Base-by-base conservation (phyloP, 2,888 invertebrate species). In the Teleogryllus oceanicus region DNA sequence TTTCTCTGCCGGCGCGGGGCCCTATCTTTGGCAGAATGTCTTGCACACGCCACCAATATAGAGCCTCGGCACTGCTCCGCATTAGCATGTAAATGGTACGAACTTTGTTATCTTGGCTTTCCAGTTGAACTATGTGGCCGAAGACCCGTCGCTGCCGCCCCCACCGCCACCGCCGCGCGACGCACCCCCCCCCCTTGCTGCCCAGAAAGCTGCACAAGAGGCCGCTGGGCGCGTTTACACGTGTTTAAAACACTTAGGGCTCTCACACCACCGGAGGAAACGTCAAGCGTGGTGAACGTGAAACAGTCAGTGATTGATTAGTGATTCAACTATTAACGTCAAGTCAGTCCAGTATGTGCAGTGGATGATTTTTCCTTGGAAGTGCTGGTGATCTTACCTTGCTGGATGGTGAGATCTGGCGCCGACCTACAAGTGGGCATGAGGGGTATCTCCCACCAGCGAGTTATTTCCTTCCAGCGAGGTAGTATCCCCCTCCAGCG, bases 71-170 rank as follows among this genome's bases (percentile, higher is more conserved):
- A 62, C 62, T 62, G 62, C 62, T 62, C 62, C n/a, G 62, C 62
- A 62, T 62, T 62, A 62, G 62, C 62, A 62, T 62, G 62, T 62
- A 62, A 62, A 62, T 62, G 62, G 62, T 62, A 62, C 62, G 62
- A 62, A 62, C 62, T 62, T 62, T 62, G 62, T 62, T 62, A 62
- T 62, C 62, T 62, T 62, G 62, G 62, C 62, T 62, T 62, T 62
- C 62, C 62, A 62, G 62, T 62, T 62, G 62, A 62, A 62, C 62
- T 62, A 62, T 62, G 62, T 62, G 62, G 62, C 62, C 62, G 37
- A 37, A 37, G 62, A n/a, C 62, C 16, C 62, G 62, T 12, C 62
- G 62, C 62, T 12, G 62, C 62, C 18, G 62, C 62, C 62, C 12
- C 62, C 62, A 62, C 62, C 24, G 24, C 24, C 62, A 1, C n/a